Base-by-base conservation (phyloP, 2,888 invertebrate species). In the Tipula unca region DNA sequence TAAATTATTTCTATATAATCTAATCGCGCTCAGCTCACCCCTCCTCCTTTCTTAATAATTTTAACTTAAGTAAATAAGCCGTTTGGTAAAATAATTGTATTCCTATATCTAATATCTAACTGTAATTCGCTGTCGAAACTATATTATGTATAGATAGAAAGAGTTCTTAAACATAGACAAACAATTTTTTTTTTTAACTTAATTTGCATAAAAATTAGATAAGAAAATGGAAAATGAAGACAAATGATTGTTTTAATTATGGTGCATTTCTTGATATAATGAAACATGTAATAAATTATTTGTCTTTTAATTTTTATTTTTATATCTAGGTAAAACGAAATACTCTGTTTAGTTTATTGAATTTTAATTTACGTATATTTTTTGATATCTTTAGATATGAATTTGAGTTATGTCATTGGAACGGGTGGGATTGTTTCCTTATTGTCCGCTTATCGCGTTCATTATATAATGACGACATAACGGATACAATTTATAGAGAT, bases 131-230 rank as follows among this genome's bases (percentile, higher is more conserved):
- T 48, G 48, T 48, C 2, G n/a, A 48, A n/a, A n/a, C n/a, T 48
- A 5, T 48, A 48, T 17, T 13, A 39, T 39, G 1, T 48, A 39
- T 39, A 39, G 10, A 10, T 2, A 14, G n/a, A 48, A n/a, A 14
- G 48, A n/a, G n/a, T n/a, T n/a, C n/a, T n/a, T n/a, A n/a, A n/a
- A n/a, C n/a, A 2, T 48, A 39, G n/a, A 48, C 39, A 13, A 5
- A 48, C n/a, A 48, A 48, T 69, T 69, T 69, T 69, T 69, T 8
- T 10, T 69, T 69, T 69, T 25, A 69, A 69, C 25, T 69, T 69
- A 69, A 69, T 69, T 69, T 69, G 69, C 69, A 69, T 69, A 69
- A 69, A 69, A 69, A 69, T 69, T 69, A 69, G 69, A 69, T 69
- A 69, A 69, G 69, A 69, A 69, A 69, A 69, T 69, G 69, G 69